Evolutionary conservation across 2,797 vertebrate genomes (phyloP).

Genomic region (Tadarida brasiliensis): DNA sequence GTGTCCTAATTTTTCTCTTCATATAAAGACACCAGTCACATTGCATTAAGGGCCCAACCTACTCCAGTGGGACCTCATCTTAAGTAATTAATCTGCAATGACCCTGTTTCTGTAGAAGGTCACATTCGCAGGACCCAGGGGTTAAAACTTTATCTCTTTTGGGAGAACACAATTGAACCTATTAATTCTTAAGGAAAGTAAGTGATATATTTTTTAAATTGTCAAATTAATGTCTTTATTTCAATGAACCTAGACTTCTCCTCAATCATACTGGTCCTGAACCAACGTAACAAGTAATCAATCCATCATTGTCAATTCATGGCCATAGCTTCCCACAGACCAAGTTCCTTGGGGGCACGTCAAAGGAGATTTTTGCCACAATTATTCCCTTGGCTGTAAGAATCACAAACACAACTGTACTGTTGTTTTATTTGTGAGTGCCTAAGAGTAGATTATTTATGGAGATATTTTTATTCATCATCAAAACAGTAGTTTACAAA

Average conservation of each 20-base stretch:
- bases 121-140: not conserved
- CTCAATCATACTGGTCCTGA: too few species aligned
- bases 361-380: not conserved
- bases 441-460: not conserved
- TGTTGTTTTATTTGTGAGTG: not conserved
- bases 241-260: not conserved
- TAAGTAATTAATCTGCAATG: not conserved
- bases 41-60: not conserved
- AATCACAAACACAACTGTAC: not conserved
- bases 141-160: not conserved
- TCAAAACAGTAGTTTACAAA: constrained; percentile 17
- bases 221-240: not conserved
- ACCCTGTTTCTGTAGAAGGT: not conserved
- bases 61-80: not conserved
- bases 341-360: not conserved
- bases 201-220: not conserved
- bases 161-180: not conserved
- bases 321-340: not conserved
- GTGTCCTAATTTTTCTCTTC: not conserved
- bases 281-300: not conserved
- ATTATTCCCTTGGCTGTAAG: not conserved
- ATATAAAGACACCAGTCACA: not conserved
- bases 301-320: not conserved
- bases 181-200: not conserved
- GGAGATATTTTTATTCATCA: not conserved